Percentiles rank a stretch among this genome's conserved stretches.
Conservation (phyloP, 2,113 vertebrate genomes). For the Ancistrus triradiatus region DNA sequence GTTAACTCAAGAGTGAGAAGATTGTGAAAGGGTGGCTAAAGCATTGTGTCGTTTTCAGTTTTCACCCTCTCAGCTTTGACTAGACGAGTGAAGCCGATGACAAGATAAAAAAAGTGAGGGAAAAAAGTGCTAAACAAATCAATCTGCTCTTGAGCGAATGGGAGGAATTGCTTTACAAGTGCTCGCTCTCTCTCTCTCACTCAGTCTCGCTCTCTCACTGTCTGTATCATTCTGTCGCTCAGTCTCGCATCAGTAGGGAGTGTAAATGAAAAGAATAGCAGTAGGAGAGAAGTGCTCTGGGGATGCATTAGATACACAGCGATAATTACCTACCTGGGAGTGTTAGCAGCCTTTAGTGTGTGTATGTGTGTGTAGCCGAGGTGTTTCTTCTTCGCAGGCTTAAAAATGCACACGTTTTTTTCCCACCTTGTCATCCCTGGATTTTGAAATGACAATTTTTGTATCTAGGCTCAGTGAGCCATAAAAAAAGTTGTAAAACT, state of each 20-base stretch:
- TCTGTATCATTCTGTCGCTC: slow-evolving; percentile 52
- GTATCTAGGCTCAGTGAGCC: not conserved
- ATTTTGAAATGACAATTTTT: slow-evolving; percentile 5
- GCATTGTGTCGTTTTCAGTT: too few species aligned
- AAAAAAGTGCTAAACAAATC: slow-evolving; percentile 49
- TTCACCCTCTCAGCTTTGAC: too few species aligned
- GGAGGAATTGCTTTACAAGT: not conserved
- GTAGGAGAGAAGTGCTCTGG: slow-evolving; percentile 43
- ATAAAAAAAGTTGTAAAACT: slow-evolving; percentile 3
- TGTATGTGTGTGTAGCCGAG: slow-evolving; percentile 13
- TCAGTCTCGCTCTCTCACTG: slow-evolving; percentile 39
- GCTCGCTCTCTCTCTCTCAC: slow-evolving; percentile 29
- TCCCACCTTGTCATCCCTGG: slow-evolving; percentile 28
- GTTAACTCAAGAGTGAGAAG: too few species aligned
- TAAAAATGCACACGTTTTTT: slow-evolving; percentile 17
- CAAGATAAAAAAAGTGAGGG: slow-evolving; percentile 31
- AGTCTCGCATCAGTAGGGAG: slow-evolving; percentile 57
- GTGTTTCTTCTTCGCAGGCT: slow-evolving; percentile 21
- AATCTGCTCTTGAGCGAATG: slow-evolving; percentile 18
- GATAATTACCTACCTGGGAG: slow-evolving; percentile 30
- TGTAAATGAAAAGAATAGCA: slow-evolving; percentile 66
- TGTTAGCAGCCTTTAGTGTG: slow-evolving; percentile 20
- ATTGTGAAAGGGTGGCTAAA: too few species aligned
- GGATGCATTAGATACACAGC: slow-evolving; percentile 26
- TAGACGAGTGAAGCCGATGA: not conserved